phyloP scores from a whole-genome alignment of 2,797 vertebrate species.

The Muraenolepis orangiensis region DNA sequence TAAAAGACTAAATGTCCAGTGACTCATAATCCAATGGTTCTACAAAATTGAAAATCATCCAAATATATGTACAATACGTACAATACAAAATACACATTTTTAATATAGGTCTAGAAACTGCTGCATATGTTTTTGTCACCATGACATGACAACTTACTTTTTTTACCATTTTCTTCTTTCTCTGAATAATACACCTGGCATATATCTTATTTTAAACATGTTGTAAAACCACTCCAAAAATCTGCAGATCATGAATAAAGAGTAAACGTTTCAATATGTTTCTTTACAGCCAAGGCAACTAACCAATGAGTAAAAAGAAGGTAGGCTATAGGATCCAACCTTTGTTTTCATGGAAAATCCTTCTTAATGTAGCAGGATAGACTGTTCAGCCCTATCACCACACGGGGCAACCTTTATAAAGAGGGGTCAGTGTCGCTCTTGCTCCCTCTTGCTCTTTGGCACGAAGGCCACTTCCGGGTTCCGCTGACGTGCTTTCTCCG shows the following conservation, averaged over 20 bases:
- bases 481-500: no score
- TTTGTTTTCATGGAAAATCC: background rate
- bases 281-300: conserved; percentile 63
- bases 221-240: background rate
- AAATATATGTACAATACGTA: no score
- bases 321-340: conserved; percentile 37
- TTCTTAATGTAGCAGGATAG: no score
- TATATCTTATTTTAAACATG: background rate
- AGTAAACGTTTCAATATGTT: conserved; percentile 12
- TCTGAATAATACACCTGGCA: background rate
- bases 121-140: background rate
- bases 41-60: no score
- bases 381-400: no score
- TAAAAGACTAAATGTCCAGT: no score
- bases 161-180: background rate
- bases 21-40: no score
- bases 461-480: no score
- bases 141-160: background rate
- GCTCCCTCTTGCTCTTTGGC: no score
- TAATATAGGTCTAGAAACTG: background rate
- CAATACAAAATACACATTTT: background rate
- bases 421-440: no score
- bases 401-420: no score
- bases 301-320: conserved; percentile 70
- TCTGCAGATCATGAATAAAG: background rate